phyloP scores from a whole-genome alignment of 2,113 vertebrate species.

The Pygoscelis adeliae region DNA sequence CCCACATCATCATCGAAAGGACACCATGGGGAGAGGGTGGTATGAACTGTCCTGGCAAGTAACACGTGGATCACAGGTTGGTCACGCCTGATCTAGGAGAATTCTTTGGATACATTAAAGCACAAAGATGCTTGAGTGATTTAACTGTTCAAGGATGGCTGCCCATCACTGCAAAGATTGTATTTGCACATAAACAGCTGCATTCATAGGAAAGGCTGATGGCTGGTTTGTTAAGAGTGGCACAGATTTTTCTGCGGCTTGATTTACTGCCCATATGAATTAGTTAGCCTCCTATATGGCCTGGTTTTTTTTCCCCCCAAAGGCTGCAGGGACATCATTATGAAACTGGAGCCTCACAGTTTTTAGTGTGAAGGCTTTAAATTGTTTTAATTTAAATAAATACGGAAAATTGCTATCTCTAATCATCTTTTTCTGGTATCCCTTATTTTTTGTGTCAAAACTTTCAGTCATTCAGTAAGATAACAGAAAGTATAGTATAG shows the following conservation, averaged over 20 bases:
- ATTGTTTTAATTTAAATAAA: not conserved
- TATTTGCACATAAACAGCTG: not conserved
- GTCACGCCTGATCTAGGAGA: not conserved
- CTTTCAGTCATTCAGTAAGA: not conserved
- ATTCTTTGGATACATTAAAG: not conserved
- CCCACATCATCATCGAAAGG: not conserved
- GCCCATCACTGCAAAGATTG: not conserved
- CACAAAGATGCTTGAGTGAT: not conserved
- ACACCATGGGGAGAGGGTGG: not conserved
- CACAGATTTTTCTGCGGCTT: not conserved
- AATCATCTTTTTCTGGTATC: not conserved
- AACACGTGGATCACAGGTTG: not conserved
- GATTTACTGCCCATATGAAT: not conserved
- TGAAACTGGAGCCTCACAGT: not conserved
- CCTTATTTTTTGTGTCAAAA: not conserved
- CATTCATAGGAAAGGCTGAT: not conserved
- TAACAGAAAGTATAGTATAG: not conserved
- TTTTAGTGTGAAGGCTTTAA: not conserved
- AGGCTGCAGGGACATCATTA: not conserved
- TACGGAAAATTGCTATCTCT: not conserved
- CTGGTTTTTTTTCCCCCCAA: not conserved
- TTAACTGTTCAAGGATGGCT: not conserved
- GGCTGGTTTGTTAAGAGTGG: rapidly evolving
- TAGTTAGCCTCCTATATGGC: not conserved
- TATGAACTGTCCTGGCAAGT: not conserved